Evolutionary conservation across 2,797 vertebrate genomes (phyloP).

Genomic region (Crax fasciolata): DNA sequence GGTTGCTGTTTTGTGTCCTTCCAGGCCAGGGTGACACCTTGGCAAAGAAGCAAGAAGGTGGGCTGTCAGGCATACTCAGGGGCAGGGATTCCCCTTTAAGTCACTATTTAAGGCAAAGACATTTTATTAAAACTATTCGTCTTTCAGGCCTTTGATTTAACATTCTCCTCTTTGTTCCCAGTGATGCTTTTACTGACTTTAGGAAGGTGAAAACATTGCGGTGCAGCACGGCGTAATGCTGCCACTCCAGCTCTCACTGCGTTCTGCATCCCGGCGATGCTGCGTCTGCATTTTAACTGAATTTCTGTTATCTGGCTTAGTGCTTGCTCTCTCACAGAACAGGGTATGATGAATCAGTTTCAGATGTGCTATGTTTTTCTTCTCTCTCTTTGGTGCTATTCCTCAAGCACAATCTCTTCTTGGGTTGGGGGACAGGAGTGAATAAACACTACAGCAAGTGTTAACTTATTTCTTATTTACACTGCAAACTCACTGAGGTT

Average conservation of each 20-base stretch:
- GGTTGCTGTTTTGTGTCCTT: neutral
- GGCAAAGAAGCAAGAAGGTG: neutral
- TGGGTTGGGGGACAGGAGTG: neutral
- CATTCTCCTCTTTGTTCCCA: neutral
- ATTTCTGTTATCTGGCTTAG: neutral
- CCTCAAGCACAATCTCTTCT: neutral
- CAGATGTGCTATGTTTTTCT: neutral
- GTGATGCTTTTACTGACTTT: neutral
- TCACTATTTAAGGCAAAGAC: neutral
- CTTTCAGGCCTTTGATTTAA: neutral
- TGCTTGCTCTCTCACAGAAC: neutral
- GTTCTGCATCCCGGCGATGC: neutral
- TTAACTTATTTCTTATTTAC: neutral
- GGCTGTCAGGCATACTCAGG: neutral
- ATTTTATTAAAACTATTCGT: neutral
- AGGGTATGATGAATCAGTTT: neutral
- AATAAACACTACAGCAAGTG: neutral
- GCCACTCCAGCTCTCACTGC: neutral
- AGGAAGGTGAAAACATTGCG: neutral
- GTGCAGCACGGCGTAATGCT: fast-evolving
- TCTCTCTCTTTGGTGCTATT: neutral
- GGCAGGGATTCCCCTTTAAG: neutral
- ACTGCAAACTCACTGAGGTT: neutral
- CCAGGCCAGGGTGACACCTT: fast-evolving
- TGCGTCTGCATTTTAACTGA: neutral